Evolutionary conservation across 2,888 invertebrate genomes (phyloP).

Genomic region (Orchesella flavescens): DNA sequence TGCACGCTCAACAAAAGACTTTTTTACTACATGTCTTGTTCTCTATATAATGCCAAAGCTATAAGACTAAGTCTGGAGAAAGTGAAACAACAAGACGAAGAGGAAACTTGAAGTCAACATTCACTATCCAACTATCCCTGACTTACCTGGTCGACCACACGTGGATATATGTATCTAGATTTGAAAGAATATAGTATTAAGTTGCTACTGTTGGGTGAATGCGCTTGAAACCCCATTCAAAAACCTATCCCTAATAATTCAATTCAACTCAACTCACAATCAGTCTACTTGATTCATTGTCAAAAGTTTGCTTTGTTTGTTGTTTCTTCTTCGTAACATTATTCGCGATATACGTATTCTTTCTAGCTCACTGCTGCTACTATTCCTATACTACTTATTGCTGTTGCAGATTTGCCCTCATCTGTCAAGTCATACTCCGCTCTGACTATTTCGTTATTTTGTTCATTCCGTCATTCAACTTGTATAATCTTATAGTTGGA

Average conservation of each 20-base stretch:
- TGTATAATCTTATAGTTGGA: too few relatives aligned
- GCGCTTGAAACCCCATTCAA: not conserved
- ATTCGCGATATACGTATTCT: not conserved
- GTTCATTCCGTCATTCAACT: slow-evolving; percentile 10
- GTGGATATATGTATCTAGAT: not conserved
- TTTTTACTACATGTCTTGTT: not conserved
- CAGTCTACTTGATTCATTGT: slow-evolving; percentile 49
- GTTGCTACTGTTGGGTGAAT: not conserved
- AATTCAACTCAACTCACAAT: slow-evolving; percentile 50
- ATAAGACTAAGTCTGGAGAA: not conserved
- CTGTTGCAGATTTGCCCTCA: not conserved
- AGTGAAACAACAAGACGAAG: not conserved
- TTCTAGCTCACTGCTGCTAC: not conserved
- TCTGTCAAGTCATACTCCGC: slow-evolving; percentile 21
- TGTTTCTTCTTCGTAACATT: slow-evolving; percentile 20
- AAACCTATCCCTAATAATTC: slow-evolving; percentile 39
- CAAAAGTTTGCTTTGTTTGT: slow-evolving; percentile 46
- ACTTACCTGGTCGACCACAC: slow-evolving; percentile 11
- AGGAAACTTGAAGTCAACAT: not conserved
- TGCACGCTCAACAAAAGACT: not conserved
- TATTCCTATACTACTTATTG: too few relatives aligned
- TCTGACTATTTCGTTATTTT: slow-evolving; percentile 5
- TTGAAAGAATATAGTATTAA: not conserved
- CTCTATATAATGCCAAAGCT: not conserved
- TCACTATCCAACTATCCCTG: not conserved